phyloP scores from a whole-genome alignment of 2,113 vertebrate genomes.

The Globicephala melas region DNA sequence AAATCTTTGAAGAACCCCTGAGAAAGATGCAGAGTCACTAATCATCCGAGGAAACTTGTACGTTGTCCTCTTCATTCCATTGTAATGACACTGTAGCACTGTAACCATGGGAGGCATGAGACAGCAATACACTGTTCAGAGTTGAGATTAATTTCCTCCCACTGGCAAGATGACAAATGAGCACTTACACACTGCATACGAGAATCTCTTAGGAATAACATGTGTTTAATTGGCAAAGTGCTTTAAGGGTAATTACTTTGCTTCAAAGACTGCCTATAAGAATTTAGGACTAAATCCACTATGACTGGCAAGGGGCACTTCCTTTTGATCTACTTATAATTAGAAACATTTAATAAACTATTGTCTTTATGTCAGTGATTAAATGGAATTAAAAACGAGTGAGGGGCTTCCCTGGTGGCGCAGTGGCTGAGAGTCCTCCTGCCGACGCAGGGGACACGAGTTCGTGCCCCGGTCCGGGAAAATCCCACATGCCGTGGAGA shows the following conservation, averaged over 20 bases:
- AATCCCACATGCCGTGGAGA: no score
- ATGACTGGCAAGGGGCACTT: not conserved
- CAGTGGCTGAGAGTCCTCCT: no score
- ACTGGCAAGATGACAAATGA: conserved; percentile 27
- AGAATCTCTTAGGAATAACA: conserved; percentile 25
- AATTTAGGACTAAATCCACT: not conserved
- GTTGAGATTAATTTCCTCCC: not conserved
- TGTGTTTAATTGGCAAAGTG: conserved; percentile 35
- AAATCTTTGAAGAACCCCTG: not conserved
- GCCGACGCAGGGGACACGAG: no score
- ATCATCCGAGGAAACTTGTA: not conserved
- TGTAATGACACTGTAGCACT: not conserved
- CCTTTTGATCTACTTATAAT: not conserved
- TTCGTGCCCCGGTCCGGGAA: no score
- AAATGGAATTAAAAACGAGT: conserved; percentile 12
- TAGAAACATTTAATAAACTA: conserved; percentile 22
- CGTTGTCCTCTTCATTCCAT: not conserved
- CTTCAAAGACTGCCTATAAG: conserved; percentile 10
- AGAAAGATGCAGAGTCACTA: not conserved
- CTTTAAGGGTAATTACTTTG: conserved; percentile 43
- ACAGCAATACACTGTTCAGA: not conserved
- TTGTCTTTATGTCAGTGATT: not conserved
- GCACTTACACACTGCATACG: not conserved
- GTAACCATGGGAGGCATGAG: not conserved
- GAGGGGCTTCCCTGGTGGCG: not conserved